phyloP scores from a whole-genome alignment of 2,113 vertebrate genomes.

The Chaenogobius annularis region DNA sequence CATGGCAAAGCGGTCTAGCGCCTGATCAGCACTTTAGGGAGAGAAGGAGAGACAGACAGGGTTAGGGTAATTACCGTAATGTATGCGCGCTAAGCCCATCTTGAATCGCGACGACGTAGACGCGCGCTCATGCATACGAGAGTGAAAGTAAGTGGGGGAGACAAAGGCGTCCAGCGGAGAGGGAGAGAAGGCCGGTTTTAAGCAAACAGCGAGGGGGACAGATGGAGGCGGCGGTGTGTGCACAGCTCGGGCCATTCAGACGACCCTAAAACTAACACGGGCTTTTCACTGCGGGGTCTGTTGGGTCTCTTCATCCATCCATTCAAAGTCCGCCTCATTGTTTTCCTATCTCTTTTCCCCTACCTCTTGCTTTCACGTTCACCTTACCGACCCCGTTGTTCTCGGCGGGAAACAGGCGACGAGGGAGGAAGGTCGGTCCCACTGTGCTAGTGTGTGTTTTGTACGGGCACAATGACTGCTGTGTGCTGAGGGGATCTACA shows the following conservation, averaged over 20 bases:
- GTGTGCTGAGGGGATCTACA: constrained; percentile 40
- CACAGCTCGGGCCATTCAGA: constrained; percentile 67
- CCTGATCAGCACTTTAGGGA: constrained; percentile 90
- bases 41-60: constrained; percentile 44
- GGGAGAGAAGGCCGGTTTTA: constrained; percentile 72
- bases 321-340: constrained; percentile 50
- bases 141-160: constrained; percentile 66
- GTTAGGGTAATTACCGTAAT: constrained; percentile 62
- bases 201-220: constrained; percentile 70
- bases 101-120: constrained; percentile 42
- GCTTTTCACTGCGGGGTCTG: constrained; percentile 57
- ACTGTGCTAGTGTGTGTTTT: constrained; percentile 5
- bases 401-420: constrained; percentile 24
- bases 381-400: constrained; percentile 20
- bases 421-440: not conserved
- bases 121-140: constrained; percentile 36
- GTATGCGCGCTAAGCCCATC: constrained; percentile 48
- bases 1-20: constrained; percentile 96
- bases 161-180: constrained; percentile 72
- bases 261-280: constrained; percentile 71
- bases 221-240: constrained; percentile 68
- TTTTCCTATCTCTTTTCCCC: constrained; percentile 62
- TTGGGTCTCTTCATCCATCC: constrained; percentile 25
- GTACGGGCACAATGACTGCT: constrained; percentile 25
- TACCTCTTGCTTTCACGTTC: constrained; percentile 43